These are phyloP conservation scores for Scaptomyza tumidula DNA, from an alignment of 2,888 invertebrate species.

Conservation along the genomic window DNA sequence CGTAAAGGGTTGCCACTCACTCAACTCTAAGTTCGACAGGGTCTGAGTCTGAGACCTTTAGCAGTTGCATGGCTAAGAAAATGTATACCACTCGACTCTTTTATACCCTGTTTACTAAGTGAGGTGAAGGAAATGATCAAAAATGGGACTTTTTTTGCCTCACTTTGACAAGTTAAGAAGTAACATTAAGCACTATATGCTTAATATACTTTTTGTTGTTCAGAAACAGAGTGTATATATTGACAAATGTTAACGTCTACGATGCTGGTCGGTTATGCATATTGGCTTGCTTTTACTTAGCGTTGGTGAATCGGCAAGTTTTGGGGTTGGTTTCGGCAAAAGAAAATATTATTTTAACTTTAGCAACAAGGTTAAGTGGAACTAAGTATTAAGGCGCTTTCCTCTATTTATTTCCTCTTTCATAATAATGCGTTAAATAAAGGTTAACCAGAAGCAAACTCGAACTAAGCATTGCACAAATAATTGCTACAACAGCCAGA, in stretches of 20 bases:
- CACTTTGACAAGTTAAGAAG: too few species aligned
- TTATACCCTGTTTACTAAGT: constrained; percentile 3
- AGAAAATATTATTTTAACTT: constrained; percentile 82
- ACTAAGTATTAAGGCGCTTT: constrained; percentile 25
- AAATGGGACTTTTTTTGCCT: too few species aligned
- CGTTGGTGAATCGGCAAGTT: background rate
- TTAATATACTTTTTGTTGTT: background rate
- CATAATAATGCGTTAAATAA: background rate
- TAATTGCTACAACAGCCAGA: background rate
- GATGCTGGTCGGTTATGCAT: background rate
- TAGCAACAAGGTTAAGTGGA: constrained; percentile 60
- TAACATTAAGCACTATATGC: too few species aligned
- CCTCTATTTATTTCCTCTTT: constrained; percentile 9
- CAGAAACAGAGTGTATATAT: constrained; percentile 25
- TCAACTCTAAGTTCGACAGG: constrained; percentile 20
- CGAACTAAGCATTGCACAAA: too few species aligned
- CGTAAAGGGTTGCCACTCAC: constrained; percentile 70
- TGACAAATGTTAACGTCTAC: constrained; percentile 38
- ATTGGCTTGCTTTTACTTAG: constrained; percentile 4
- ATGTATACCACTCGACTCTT: background rate
- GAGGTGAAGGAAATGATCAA: too few species aligned
- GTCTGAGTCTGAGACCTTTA: constrained; percentile 36
- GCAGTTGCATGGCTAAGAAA: constrained; percentile 77
- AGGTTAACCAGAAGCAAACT: background rate
- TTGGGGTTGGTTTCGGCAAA: constrained; percentile 47